These are phyloP conservation scores for Noctua janthe DNA, from an alignment of 2,888 invertebrate genomes.

Conservation along the genomic window DNA sequence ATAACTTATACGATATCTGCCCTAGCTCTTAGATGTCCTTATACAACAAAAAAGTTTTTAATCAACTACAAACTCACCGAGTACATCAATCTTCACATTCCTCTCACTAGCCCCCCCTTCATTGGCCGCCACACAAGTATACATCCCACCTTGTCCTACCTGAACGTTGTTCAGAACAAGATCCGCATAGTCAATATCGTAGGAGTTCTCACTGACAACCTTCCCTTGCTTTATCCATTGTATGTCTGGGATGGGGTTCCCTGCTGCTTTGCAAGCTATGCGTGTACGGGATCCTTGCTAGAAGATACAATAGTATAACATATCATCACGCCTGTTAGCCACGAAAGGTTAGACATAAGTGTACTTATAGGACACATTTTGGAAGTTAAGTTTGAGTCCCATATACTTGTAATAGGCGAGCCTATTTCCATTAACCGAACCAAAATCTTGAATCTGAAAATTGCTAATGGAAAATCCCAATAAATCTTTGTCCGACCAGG, in stretches of 20 bases:
- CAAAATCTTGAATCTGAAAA: neutral
- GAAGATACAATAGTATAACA: conserved; percentile 31
- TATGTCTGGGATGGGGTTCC: conserved; percentile 90
- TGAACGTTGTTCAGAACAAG: conserved; percentile 75
- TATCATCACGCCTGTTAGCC: neutral
- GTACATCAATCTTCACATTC: conserved; percentile 27
- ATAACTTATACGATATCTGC: neutral
- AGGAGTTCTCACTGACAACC: conserved; percentile 69
- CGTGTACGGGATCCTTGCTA: conserved; percentile 78
- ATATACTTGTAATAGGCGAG: neutral
- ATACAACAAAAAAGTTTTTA: neutral
- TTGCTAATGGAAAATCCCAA: neutral
- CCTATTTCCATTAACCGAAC: neutral
- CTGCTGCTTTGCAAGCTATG: conserved; percentile 89
- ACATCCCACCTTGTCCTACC: conserved; percentile 83
- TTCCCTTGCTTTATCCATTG: conserved; percentile 90
- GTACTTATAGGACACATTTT: neutral
- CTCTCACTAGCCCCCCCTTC: conserved; percentile 82
- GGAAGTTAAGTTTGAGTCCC: neutral
- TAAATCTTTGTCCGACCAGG: neutral
- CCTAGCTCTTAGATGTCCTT: neutral
- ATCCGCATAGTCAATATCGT: conserved; percentile 78
- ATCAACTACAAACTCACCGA: conserved; percentile 13
- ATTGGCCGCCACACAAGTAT: conserved; percentile 90
- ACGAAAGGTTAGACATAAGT: neutral